Conservation (phyloP, 2,888 invertebrate genomes). For the Orthosia incerta region DNA sequence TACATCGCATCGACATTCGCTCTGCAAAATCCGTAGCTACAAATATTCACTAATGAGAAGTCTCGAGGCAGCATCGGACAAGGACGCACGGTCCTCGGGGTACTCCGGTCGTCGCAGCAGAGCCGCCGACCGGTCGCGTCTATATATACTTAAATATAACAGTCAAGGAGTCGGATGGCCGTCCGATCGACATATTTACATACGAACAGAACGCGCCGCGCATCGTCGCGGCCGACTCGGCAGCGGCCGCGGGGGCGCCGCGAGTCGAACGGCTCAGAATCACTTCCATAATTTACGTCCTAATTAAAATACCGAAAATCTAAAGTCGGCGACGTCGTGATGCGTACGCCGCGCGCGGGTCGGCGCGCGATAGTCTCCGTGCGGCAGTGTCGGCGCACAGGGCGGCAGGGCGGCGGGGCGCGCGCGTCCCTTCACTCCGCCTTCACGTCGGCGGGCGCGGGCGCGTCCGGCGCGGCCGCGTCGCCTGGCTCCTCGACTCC, state of each 20-base stretch:
- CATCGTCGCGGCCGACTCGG: constrained; percentile 69
- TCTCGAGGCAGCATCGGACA: constrained; percentile 87
- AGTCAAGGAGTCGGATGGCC: constrained; percentile 87
- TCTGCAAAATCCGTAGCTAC: constrained; percentile 87
- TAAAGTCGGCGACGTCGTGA: constrained; percentile 73
- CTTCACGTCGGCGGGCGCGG: constrained; percentile 73
- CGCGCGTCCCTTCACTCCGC: constrained; percentile 77
- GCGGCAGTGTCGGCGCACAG: constrained; percentile 37
- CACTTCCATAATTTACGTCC: constrained; percentile 90
- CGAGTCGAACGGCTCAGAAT: constrained; percentile 84
- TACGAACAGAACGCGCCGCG: constrained; percentile 83
- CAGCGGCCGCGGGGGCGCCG: constrained; percentile 67
- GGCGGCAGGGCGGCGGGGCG: constrained; percentile 64
- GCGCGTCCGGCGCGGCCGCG: constrained; percentile 70
- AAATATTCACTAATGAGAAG: constrained; percentile 89
- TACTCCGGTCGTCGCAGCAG: constrained; percentile 76
- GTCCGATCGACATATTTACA: constrained; percentile 87
- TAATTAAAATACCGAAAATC: constrained; percentile 88
- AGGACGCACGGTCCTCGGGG: constrained; percentile 80
- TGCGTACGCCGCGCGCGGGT: constrained; percentile 60
- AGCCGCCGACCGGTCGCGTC: constrained; percentile 84
- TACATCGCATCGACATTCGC: constrained; percentile 88
- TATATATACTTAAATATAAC: constrained; percentile 88
- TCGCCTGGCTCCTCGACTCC: constrained; percentile 74
- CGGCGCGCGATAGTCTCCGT: constrained; percentile 58